These are phyloP conservation scores for Leistus spinibarbis DNA, from an alignment of 2,888 invertebrate species.

Conservation along the genomic window DNA sequence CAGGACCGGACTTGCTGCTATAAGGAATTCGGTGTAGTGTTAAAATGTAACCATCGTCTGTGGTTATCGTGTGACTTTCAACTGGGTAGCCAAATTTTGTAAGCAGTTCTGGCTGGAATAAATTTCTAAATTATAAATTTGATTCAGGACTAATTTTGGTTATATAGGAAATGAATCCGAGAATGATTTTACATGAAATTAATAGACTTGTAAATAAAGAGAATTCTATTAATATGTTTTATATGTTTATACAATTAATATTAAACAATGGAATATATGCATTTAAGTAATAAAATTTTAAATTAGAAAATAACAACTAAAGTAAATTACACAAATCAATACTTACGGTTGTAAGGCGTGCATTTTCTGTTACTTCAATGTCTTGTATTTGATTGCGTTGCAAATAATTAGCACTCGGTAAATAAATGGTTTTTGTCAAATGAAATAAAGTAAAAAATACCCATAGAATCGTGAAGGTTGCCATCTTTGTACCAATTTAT, in stretches of 20 bases:
- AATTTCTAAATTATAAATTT: neutral
- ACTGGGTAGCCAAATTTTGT: conserved; percentile 8
- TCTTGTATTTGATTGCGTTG: neutral
- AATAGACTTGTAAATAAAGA: neutral
- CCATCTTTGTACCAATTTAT: neutral
- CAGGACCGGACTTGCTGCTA: neutral
- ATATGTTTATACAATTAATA: too few species aligned
- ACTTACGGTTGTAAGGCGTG: neutral
- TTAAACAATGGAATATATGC: neutral
- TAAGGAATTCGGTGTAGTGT: conserved; percentile 4
- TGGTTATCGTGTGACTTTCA: neutral
- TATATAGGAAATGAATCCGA: neutral
- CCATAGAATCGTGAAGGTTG: neutral
- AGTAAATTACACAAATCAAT: neutral
- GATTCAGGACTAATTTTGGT: neutral
- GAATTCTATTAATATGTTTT: neutral
- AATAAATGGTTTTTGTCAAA: neutral
- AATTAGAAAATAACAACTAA: too few species aligned
- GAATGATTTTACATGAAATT: neutral
- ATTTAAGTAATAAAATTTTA: neutral
- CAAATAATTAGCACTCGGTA: neutral
- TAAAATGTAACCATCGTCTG: conserved; percentile 11
- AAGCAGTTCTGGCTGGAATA: conserved; percentile 2
- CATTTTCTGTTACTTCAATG: neutral
- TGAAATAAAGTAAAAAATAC: neutral